A percentile compares a stretch with the other conserved stretches of the same genome.
Conservation (phyloP, 2,113 vertebrate species). For the Tragelaphus buxtoni region DNA sequence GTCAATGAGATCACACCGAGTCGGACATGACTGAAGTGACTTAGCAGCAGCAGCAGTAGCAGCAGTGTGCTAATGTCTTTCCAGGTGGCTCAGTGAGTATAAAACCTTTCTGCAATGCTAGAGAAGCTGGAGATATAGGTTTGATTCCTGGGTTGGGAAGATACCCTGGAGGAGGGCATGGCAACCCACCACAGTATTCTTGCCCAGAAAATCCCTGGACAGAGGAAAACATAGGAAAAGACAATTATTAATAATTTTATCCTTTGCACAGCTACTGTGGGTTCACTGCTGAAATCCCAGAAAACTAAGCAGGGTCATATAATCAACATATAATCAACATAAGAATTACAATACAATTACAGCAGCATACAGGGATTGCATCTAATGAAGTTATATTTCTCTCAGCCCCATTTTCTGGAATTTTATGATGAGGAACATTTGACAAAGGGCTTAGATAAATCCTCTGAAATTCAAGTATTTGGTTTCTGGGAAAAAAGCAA, state of each 20-base stretch:
- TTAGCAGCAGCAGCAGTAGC: no score
- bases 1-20: no score
- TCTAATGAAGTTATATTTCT: not conserved
- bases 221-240: not conserved
- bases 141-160: not conserved
- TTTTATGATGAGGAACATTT: slow-evolving; percentile 37
- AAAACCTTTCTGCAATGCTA: not conserved
- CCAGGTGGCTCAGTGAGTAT: not conserved
- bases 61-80: not conserved
- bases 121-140: not conserved
- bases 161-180: not conserved
- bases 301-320: not conserved
- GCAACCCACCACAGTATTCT: not conserved
- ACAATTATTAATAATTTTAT: not conserved
- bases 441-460: slow-evolving; percentile 29
- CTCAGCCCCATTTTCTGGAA: slow-evolving; percentile 5
- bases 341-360: not conserved
- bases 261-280: not conserved
- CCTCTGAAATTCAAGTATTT: slow-evolving; percentile 39
- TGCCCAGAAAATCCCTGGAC: not conserved
- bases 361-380: not conserved
- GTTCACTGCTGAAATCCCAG: not conserved
- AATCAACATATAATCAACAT: not conserved
- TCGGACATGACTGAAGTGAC: no score
- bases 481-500: slow-evolving; percentile 35